A percentile compares a stretch with the other conserved stretches of the same genome.
Conservation (phyloP, 2,888 invertebrate genomes). For the Hecatera dysodea region DNA sequence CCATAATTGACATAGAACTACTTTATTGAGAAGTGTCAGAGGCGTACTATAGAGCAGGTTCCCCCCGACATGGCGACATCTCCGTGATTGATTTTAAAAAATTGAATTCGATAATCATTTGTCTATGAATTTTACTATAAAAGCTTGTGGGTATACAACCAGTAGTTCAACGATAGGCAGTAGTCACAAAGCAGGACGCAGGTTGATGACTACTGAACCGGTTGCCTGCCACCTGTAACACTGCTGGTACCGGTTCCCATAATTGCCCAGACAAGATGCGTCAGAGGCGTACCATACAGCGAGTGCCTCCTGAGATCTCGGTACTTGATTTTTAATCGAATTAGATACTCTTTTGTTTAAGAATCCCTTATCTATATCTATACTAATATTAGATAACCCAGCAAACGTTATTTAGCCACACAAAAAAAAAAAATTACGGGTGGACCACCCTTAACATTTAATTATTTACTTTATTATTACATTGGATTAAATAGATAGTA, state of each 20-base stretch:
- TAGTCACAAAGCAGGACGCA: not conserved
- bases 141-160: not conserved
- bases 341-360: not conserved
- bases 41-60: no score
- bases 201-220: slow-evolving; percentile 33
- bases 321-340: not conserved
- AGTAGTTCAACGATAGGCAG: not conserved
- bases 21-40: slow-evolving; percentile 6
- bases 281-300: not conserved
- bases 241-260: slow-evolving; percentile 31
- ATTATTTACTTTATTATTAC: no score
- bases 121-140: not conserved
- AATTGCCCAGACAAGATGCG: slow-evolving; percentile 20
- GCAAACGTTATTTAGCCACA: no score
- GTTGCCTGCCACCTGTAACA: slow-evolving; percentile 35
- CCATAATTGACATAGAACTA: no score
- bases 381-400: no score
- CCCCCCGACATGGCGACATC: not conserved
- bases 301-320: slow-evolving; percentile 8
- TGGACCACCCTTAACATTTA: no score
- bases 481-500: no score
- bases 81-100: not conserved
- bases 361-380: not conserved
- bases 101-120: not conserved
- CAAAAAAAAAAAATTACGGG: no score